Evolutionary conservation across 2,113 vertebrate genomes (phyloP).

Genomic region (Plectropomus leopardus): DNA sequence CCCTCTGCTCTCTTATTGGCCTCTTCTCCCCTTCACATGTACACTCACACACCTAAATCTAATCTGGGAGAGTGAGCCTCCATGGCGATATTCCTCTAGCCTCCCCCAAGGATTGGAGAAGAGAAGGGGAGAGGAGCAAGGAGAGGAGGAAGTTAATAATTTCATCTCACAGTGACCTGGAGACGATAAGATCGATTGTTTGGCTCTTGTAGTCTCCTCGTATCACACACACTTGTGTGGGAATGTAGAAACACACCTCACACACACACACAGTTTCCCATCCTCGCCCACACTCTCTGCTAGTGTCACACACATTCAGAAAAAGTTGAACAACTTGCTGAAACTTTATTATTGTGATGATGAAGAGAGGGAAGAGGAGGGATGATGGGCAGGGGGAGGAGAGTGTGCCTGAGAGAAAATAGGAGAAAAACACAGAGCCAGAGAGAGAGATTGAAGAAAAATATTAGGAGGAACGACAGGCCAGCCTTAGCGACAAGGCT

Average conservation of each 20-base stretch:
- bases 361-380: slow-evolving; percentile 6
- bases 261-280: slow-evolving; percentile 20
- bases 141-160: slow-evolving; percentile 73
- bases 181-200: slow-evolving; percentile 71
- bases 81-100: slow-evolving; percentile 64
- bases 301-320: not conserved
- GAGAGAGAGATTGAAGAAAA: slow-evolving; percentile 38
- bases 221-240: slow-evolving; percentile 25
- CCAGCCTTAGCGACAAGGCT: slow-evolving; percentile 56
- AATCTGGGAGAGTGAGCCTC: slow-evolving; percentile 74
- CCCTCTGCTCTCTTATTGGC: slow-evolving; percentile 79
- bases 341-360: slow-evolving; percentile 34
- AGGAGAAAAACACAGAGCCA: no score
- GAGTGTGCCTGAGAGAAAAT: not conserved
- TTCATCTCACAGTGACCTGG: slow-evolving; percentile 69
- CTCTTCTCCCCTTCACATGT: slow-evolving; percentile 63
- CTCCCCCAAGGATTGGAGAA: slow-evolving; percentile 55
- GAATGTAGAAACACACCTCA: slow-evolving; percentile 1
- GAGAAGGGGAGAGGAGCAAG: slow-evolving; percentile 23
- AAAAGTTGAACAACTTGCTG: slow-evolving; percentile 26
- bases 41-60: slow-evolving; percentile 73
- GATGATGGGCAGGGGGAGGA: slow-evolving; percentile 17
- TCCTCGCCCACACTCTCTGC: not conserved
- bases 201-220: slow-evolving; percentile 45
- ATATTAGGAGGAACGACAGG: slow-evolving; percentile 59